Base-by-base conservation (phyloP, 2,888 invertebrate species). In the Andrena flavipes region DNA sequence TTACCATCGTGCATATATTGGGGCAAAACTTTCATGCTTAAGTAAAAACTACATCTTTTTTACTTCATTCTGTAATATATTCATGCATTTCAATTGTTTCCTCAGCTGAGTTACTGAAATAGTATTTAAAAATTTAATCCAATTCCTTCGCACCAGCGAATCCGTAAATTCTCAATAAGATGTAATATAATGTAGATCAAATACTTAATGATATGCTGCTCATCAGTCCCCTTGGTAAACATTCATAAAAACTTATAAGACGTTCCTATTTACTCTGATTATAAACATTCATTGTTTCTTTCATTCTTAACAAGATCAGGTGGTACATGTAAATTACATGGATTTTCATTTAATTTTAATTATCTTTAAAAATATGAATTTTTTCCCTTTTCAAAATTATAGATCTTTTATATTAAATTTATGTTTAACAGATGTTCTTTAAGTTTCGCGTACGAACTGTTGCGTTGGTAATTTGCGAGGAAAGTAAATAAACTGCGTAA, bases 1-100 rank as follows among this genome's bases (percentile, higher is more conserved):
- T 10, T 23, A 84, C 56, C 48, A 23, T 42, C 62, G 70, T 49
- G 64, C 30, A 85, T 64, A 26, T 72, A 51, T 51, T 26, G 35
- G 49, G 54, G 33, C 20, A 51, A 74, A 56, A 67, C 42, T 65
- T 16, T 20, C 60, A 20, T 75, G 23, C 16, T 16, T 78, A 60
- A 77, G 16, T 75, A 73, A 71, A 63, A 85, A 48, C 48, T 72
- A 72, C 23, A 26, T 33, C 29, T 72, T 29, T 23, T 48, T 86
- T 48, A 69, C 30, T 16, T 80, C 54, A 62, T 65, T 65, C 48
- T 83, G 73, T 42, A 75, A 68, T 79, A 42, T 68, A 42, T 42
- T 48, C n/a, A n/a, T 62, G 42, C 16, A 62, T 26, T 59, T 68
- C 13, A 26, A 64, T 63, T 48, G 70, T 80, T 54, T 84, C 16